A percentile compares a stretch with the other conserved stretches of the same genome.
These are phyloP conservation scores for Phenganax stokvisi DNA, from an alignment of 92 coral and sea anemone species.

Conservation along the genomic window DNA sequence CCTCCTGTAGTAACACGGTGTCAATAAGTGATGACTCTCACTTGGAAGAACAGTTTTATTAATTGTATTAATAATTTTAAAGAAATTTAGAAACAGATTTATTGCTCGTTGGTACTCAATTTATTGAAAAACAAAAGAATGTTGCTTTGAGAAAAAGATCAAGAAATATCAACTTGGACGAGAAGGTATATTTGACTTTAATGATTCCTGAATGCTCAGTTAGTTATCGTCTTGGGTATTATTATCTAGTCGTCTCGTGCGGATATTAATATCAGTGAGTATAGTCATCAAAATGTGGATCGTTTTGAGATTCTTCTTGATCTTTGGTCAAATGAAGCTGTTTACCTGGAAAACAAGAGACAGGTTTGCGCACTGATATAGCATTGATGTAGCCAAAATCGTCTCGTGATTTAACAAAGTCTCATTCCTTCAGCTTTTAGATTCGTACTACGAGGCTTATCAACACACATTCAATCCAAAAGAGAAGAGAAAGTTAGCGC, in stretches of 20 bases:
- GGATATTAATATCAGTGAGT: conserved; percentile 65
- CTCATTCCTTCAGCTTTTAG: conserved; percentile 61
- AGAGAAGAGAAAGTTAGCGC: conserved; percentile 79
- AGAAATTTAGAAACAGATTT: conserved; percentile 89
- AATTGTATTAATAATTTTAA: background rate
- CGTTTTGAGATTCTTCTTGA: conserved; percentile 82
- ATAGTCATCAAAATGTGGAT: conserved; percentile 90
- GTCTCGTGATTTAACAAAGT: background rate
- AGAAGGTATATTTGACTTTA: conserved; percentile 2
- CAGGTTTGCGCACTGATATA: conserved; percentile 51
- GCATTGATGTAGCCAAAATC: background rate
- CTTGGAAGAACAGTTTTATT: background rate
- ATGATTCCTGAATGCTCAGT: background rate
- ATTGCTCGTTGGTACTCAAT: conserved; percentile 80
- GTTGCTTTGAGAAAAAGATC: conserved; percentile 48
- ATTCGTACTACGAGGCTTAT: conserved; percentile 84
- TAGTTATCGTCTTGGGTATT: background rate
- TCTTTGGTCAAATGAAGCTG: conserved; percentile 95
- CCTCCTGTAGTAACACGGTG: too few relatives aligned
- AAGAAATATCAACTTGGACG: background rate
- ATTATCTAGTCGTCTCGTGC: conserved; percentile 61
- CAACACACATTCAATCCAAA: conserved; percentile 81
- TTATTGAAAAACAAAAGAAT: conserved; percentile 77
- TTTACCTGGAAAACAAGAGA: conserved; percentile 87
- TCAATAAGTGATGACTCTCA: too few relatives aligned